Evolutionary conservation across 1,140 invertebrate genomes (phyloP), one percentile per base, ranked within the genome.

Genomic region (Conopomorpha cramerella): DNA sequence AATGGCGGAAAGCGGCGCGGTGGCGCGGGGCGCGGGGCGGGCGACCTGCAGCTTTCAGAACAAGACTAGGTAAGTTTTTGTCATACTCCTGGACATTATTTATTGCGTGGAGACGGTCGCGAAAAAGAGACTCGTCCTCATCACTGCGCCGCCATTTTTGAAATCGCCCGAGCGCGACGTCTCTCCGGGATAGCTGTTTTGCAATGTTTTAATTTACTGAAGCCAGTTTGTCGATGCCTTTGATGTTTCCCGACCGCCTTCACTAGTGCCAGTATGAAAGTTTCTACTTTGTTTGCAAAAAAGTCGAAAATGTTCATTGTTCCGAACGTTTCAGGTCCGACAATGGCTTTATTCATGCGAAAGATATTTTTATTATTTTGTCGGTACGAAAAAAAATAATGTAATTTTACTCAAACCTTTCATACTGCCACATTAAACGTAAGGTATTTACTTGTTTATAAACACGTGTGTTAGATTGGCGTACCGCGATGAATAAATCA

Each of bases 61-160:
- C 66, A 67, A 48, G 66, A 70, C 63, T 72, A 74, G 70, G 70
- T 74, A 43, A 74, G 70, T 74, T 74, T 74, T 74, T 74, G 64
- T 68, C 70, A 74, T 71, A 70, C 63, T 64, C 56, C 55, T 49
- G 66, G 62, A 58, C 65, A 72, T 74, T 74, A 72, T 74, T 72
- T 74, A 74, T 70, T 62, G 63, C 58, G 66, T 57, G 70, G 70
- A 70, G 70, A 74, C 67, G 55, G 63, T 66, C 54, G 70, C 67
- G 70, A 74, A 74, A 74, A 74, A 74, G 55, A 66, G 48, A 67
- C 60, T 60, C 55, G 57, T 55, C 64, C 16, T 15, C 30, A 55
- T 66, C 67, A 49, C 48, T 44, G 44, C 59, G 63, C 55, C 61
- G 65, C 70, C 67, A 74, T 72, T 70, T 74, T 70, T 62, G 63